phyloP scores from a whole-genome alignment of 2,888 invertebrate species.

The Ceramica pisi region DNA sequence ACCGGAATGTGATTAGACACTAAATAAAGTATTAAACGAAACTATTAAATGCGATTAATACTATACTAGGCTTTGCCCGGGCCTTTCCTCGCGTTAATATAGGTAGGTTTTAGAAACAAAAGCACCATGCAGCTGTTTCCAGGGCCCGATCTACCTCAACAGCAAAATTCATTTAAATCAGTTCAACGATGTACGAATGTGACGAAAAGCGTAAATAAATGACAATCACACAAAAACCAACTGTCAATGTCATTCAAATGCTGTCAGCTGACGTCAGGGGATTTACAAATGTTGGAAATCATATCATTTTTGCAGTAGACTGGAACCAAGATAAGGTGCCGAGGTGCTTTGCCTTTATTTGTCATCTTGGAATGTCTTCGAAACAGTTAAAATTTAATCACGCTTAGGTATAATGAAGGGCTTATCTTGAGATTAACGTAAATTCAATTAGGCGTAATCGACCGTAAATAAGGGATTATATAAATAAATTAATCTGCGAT shows the following conservation, averaged over 20 bases:
- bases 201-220: too few species aligned
- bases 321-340: constrained; percentile 13
- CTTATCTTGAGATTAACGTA: constrained; percentile 17
- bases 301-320: constrained; percentile 7
- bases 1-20: neutral
- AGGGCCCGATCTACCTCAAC: too few species aligned
- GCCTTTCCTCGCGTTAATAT: too few species aligned
- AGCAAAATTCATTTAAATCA: too few species aligned
- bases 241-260: neutral
- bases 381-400: neutral
- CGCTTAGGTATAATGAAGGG: neutral
- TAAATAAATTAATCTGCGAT: constrained; percentile 26
- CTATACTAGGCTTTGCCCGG: too few species aligned
- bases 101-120: too few species aligned
- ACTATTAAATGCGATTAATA: too few species aligned
- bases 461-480: constrained; percentile 23
- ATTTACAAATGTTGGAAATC: neutral
- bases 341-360: neutral
- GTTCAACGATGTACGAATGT: too few species aligned
- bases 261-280: neutral
- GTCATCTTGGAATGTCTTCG: neutral
- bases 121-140: too few species aligned
- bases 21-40: neutral
- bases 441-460: constrained; percentile 48
- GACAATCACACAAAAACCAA: neutral